Conservation (phyloP, 2,113 vertebrate species). For the Brachypodius melanocephalos region DNA sequence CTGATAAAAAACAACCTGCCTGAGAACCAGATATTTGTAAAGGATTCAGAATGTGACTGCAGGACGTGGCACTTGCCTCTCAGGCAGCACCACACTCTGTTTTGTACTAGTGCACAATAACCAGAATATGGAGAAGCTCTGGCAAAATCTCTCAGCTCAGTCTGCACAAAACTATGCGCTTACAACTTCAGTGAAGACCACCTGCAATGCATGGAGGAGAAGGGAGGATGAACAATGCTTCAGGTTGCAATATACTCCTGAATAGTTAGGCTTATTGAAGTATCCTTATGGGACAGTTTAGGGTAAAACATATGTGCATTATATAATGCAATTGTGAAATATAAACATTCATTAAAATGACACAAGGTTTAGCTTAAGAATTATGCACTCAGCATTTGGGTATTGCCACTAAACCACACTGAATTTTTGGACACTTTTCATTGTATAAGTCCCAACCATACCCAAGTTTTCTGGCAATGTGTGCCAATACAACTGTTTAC, state of each 20-base stretch:
- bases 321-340: neutral
- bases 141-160: neutral
- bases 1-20: neutral
- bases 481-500: neutral
- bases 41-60: neutral
- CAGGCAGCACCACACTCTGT: neutral
- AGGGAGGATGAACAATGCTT: accelerated
- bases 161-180: neutral
- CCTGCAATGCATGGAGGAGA: neutral
- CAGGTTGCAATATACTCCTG: neutral
- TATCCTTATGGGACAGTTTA: neutral
- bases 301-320: neutral
- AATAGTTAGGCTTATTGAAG: neutral
- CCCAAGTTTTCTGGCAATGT: neutral
- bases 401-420: neutral
- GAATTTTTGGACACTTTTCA: neutral
- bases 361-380: neutral
- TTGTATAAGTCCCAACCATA: neutral
- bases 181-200: neutral
- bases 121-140: neutral
- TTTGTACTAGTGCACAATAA: neutral
- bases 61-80: neutral
- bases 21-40: neutral
- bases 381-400: accelerated
- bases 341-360: neutral